phyloP scores from a whole-genome alignment of 2,113 vertebrate genomes.

The Dolichallabes microphthalmus region DNA sequence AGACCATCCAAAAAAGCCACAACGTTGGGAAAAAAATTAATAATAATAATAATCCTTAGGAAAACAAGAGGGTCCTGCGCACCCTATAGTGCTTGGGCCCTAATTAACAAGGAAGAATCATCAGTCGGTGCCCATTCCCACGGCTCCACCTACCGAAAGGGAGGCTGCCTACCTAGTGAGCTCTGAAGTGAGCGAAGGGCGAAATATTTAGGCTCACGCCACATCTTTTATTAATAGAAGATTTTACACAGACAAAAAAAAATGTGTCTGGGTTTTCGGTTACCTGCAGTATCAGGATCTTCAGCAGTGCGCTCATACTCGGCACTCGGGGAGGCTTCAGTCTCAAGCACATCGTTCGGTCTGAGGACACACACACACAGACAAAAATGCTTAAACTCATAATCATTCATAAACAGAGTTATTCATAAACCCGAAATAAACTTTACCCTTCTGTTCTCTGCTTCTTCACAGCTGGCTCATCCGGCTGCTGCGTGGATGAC shows the following conservation, averaged over 20 bases:
- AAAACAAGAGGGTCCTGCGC: too few relatives aligned
- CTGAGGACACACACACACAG: slow-evolving; percentile 47
- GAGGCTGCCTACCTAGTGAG: too few relatives aligned
- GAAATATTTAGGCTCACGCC: too few relatives aligned
- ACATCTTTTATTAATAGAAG: neutral
- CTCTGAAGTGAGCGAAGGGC: too few relatives aligned
- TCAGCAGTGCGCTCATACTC: slow-evolving; percentile 53
- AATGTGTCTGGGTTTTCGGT: neutral
- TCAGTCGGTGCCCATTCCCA: too few relatives aligned
- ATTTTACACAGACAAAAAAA: neutral
- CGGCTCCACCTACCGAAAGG: too few relatives aligned
- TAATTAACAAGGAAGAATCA: too few relatives aligned
- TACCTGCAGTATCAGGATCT: slow-evolving; percentile 61
- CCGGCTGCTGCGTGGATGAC: slow-evolving; percentile 55
- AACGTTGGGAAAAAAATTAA: too few relatives aligned
- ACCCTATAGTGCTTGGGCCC: too few relatives aligned
- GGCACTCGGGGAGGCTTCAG: slow-evolving; percentile 6
- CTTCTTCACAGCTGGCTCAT: slow-evolving; percentile 69
- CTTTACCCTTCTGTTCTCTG: slow-evolving; percentile 64
- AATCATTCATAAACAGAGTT: too few relatives aligned
- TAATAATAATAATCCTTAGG: too few relatives aligned
- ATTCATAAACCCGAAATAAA: neutral
- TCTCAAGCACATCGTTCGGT: slow-evolving; percentile 55
- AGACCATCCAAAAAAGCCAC: too few relatives aligned
- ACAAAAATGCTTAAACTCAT: neutral